Evolutionary conservation across 2,888 invertebrate genomes (phyloP), one percentile per base, ranked within the genome.

Genomic region (Conchocele bisecta): DNA sequence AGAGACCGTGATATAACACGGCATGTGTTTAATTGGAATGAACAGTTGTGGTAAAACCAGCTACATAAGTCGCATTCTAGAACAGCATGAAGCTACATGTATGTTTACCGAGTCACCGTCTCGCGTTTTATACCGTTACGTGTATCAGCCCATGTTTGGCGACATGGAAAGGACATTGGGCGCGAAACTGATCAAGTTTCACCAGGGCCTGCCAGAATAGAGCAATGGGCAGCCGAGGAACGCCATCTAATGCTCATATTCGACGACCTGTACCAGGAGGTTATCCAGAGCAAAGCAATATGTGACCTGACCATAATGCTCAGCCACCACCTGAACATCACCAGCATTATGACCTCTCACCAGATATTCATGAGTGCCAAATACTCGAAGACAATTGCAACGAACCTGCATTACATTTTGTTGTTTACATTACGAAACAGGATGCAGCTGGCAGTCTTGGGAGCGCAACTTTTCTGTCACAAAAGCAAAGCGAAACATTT

Each of bases 281-380:
- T 48, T 6, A 48, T 48, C 17, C 48, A 48, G 48, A 48, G 48
- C 22, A 48, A 48, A n/a, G 48, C 48, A 17, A 31, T 48, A 5
- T 48, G 48, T 15, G 48, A 48, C 29, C 48, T 48, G 6, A 28
- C 48, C 29, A 28, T 48, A 28, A 28, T 48, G 29, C 48, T 48
- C 11, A 48, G 48, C 22, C 48, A 48, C 17, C 48, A 48, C 17
- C 15, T 48, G 29, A 48, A 48, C 15, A 48, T 48, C 48, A 48
- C 29, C 17, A 29, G 28, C 26, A 48, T 48, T 3, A 48, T 48
- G 28, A 28, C 48, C 17, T 28, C 28, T 11, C 57, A 58, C 44
- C 42, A 58, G 22, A 58, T 58, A 22, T 58, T 58, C 20, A 58
- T 58, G 57, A 28, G 41, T 20, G 41, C 57, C 1, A 58, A 58